Base-by-base conservation (phyloP, 2,888 invertebrate species). In the Plemyria rubiginata region DNA sequence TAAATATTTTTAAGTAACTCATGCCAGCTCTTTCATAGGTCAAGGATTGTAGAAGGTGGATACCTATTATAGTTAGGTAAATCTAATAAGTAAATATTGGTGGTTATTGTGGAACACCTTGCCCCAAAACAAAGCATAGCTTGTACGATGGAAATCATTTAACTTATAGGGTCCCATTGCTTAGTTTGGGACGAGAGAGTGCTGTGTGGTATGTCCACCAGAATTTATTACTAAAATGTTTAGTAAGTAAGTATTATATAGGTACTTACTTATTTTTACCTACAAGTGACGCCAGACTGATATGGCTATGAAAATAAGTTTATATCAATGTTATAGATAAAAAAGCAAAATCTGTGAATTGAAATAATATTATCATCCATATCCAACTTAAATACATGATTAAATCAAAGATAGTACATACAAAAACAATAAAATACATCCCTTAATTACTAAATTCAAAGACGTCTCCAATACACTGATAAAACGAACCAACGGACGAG, bases 1-100 rank as follows among this genome's bases (percentile, higher is more conserved):
- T 63, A 62, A 65, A 51, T 59, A 15, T 7, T 53, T 9, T 41
- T 32, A 55, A 38, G 45, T 29, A 32, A 13, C 43, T 45, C 48
- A 41, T 43, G 32, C 43, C 4, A 15, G 15, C 38, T 40, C 13
- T 9, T 12, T 52, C 60, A 62, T 41, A 11, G 9, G 36, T 38
- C 36, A 11, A 11, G 11, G 36, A 38, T 11, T 38, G 11, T 8
- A 38, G 9, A 7, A 8, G 11, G 8, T 38, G 6, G 6, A 32
- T 0, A 2, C 32, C 32, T 32, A 29, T n/a, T n/a, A n/a, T n/a
- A n/a, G n/a, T n/a, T n/a, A 32, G 32, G 1, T 32, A 1, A 32
- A 32, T 8, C 5, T 8, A 32, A 32, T 32, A 32, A 32, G 6
- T 32, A 32, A 4, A 32, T 38, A 38, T 38, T 38, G 11, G 1